phyloP scores from a whole-genome alignment of 2,888 invertebrate genomes.

The Protonemura montana region DNA sequence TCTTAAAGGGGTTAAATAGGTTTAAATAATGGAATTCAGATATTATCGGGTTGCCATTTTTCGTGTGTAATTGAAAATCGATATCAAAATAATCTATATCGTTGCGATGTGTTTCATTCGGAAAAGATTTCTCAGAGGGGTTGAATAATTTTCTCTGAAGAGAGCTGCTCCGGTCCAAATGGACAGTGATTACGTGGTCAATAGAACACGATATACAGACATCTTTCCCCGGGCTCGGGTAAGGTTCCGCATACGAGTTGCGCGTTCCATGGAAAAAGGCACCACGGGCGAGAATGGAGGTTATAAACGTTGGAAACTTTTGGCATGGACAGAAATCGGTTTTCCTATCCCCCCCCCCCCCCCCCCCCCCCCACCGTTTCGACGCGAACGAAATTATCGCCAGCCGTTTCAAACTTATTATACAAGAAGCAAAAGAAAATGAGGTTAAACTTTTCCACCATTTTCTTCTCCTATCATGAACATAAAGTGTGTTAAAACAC shows the following conservation, averaged over 20 bases:
- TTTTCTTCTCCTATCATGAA: slow-evolving; percentile 23
- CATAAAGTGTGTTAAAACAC: slow-evolving; percentile 23
- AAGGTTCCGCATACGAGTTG: background rate
- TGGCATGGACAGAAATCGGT: slow-evolving; percentile 18
- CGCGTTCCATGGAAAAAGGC: background rate
- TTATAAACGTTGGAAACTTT: slow-evolving; percentile 16
- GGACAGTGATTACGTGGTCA: background rate
- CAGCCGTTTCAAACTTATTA: slow-evolving; percentile 29
- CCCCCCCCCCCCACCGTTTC: too few relatives aligned
- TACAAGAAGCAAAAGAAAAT: slow-evolving; percentile 31
- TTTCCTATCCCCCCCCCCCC: slow-evolving; percentile 21
- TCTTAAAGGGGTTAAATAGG: slow-evolving; percentile 27
- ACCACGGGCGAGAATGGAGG: background rate
- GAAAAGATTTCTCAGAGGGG: background rate
- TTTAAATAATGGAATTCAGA: slow-evolving; percentile 41
- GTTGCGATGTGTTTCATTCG: background rate
- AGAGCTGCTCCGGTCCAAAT: background rate
- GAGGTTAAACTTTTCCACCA: slow-evolving; percentile 24
- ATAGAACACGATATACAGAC: background rate
- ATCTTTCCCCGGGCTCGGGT: background rate
- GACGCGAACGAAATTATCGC: slow-evolving; percentile 17
- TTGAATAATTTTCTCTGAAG: background rate
- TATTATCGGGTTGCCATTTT: slow-evolving; percentile 35
- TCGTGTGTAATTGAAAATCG: slow-evolving; percentile 47
- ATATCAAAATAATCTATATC: slow-evolving; percentile 43